Conservation (phyloP, 2,113 vertebrate species). For the Noturus placidus region DNA sequence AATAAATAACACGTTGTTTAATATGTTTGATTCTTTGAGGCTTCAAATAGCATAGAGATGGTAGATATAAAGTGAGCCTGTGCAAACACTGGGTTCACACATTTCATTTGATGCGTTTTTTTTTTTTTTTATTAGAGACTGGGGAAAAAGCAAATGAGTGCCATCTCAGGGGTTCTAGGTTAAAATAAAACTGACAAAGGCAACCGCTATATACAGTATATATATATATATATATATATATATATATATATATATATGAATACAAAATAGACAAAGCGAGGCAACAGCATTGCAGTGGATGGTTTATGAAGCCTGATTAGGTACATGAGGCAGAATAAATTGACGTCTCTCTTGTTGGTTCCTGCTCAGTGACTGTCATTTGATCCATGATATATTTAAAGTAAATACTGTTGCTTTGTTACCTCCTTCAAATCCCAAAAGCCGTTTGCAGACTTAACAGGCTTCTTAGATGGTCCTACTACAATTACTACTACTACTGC, state of each 20-base stretch:
- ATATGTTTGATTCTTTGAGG: not conserved
- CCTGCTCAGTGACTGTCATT: constrained; percentile 3
- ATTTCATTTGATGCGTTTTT: constrained; percentile 19
- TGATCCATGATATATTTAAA: not conserved
- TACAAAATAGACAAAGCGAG: not conserved
- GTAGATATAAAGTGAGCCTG: not conserved
- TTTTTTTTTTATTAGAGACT: not conserved
- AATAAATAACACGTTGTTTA: not conserved
- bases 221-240: not conserved
- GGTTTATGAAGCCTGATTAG: not conserved
- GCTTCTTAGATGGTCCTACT: not conserved
- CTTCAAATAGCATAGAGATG: not conserved
- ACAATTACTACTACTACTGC: too few species aligned
- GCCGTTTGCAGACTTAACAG: not conserved
- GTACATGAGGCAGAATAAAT: not conserved
- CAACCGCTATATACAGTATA: not conserved
- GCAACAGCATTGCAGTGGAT: not conserved
- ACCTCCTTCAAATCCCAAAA: not conserved
- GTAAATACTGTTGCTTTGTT: not conserved
- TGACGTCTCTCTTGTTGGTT: not conserved
- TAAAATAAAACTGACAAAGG: constrained; percentile 26
- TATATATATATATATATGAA: not conserved
- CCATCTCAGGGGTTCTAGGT: not conserved
- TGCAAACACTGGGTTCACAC: not conserved
- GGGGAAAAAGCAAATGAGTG: not conserved